phyloP scores from a whole-genome alignment of 2,113 vertebrate species.

The Lontra canadensis region DNA sequence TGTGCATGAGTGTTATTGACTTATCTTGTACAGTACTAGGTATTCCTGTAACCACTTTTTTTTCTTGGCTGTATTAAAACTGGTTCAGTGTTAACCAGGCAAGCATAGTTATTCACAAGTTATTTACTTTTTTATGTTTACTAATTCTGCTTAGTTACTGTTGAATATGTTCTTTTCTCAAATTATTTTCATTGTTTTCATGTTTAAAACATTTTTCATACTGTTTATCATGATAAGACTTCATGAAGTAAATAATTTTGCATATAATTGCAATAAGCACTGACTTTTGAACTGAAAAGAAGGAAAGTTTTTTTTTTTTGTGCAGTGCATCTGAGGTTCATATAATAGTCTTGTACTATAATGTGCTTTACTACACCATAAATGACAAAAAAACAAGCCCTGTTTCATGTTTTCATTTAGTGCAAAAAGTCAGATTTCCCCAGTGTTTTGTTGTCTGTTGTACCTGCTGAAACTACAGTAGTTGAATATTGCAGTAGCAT shows the following conservation, averaged over 20 bases:
- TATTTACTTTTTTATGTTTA: conserved; percentile 93
- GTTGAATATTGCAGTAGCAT: conserved; percentile 97
- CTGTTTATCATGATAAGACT: conserved; percentile 91
- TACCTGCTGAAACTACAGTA: conserved; percentile 96
- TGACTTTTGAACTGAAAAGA: conserved; percentile 91
- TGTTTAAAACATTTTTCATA: conserved; percentile 88
- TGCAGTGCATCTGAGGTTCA: conserved; percentile 92
- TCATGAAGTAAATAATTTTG: conserved; percentile 90
- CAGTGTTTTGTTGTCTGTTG: conserved; percentile 93
- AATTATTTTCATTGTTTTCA: conserved; percentile 87
- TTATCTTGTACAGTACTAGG: conserved; percentile 95
- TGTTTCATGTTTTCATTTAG: conserved; percentile 91
- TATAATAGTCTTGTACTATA: conserved; percentile 90
- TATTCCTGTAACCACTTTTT: conserved; percentile 96
- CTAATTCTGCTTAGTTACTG: conserved; percentile 94
- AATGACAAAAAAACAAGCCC: conserved; percentile 83
- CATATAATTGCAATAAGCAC: conserved; percentile 93
- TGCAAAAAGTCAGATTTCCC: conserved; percentile 88
- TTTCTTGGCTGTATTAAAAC: conserved; percentile 90
- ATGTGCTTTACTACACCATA: conserved; percentile 90
- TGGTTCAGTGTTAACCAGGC: conserved; percentile 90
- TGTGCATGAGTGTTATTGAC: conserved; percentile 97
- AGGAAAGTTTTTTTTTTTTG: conserved; percentile 88
- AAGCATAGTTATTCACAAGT: conserved; percentile 89
- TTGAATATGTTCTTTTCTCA: conserved; percentile 90